A percentile compares a stretch with the other conserved stretches of the same genome.
These are phyloP conservation scores for Haemorhous mexicanus DNA, from an alignment of 2,113 vertebrate species.

Conservation along the genomic window DNA sequence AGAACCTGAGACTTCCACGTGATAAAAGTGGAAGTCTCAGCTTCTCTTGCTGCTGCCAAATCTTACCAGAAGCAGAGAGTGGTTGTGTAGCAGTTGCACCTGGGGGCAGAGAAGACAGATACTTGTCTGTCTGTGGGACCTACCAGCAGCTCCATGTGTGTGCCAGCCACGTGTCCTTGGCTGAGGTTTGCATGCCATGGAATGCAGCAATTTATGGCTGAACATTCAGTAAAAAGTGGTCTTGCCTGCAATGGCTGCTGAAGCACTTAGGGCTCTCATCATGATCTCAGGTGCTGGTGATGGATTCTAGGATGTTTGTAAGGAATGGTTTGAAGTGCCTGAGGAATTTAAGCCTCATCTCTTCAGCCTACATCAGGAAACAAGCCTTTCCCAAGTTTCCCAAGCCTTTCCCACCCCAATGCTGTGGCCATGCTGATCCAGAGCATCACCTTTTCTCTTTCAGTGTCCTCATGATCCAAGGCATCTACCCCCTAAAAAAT, in stretches of 20 bases:
- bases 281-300: not conserved
- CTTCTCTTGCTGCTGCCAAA: not conserved
- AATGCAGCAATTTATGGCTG: not conserved
- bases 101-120: not conserved
- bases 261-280: not conserved
- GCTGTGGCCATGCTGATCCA: not conserved
- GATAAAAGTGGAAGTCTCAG: too few species aligned
- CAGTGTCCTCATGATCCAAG: not conserved
- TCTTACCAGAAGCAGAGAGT: not conserved
- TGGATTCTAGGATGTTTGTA: not conserved
- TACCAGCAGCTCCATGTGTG: fast-evolving
- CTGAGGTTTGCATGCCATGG: not conserved
- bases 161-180: not conserved
- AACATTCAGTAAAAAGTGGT: not conserved
- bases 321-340: not conserved
- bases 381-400: not conserved
- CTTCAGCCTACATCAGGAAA: not conserved
- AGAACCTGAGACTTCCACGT: not conserved
- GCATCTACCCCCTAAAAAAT: not conserved
- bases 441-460: not conserved
- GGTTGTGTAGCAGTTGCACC: not conserved
- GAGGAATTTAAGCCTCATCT: not conserved
- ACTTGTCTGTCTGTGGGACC: fast-evolving
- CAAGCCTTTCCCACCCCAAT: fast-evolving
- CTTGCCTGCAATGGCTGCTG: not conserved